Percentiles rank a stretch among this genome's conserved stretches.
phyloP scores from a whole-genome alignment of 2,888 invertebrate genomes.

The Drosophila rellima region DNA sequence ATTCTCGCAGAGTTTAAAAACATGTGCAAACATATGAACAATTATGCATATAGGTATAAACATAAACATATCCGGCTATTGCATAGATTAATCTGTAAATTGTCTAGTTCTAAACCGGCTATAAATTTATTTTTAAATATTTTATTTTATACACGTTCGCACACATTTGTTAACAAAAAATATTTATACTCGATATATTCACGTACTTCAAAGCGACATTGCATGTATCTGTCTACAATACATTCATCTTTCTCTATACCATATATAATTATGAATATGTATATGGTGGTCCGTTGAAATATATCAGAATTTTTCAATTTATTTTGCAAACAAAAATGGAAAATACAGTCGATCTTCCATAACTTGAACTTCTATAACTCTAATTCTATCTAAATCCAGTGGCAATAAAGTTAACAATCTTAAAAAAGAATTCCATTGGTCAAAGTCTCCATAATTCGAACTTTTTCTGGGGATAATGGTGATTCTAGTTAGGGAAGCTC shows the following conservation, averaged over 20 bases:
- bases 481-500: no score
- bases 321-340: neutral
- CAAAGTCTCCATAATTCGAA: no score
- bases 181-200: neutral
- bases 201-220: constrained; percentile 13
- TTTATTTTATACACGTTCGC: constrained; percentile 6
- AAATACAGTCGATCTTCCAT: no score
- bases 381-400: no score
- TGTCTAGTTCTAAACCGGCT: constrained; percentile 40
- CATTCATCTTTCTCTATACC: neutral
- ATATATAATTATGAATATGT: constrained; percentile 4
- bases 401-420: no score
- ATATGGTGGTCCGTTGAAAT: neutral
- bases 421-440: no score
- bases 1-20: neutral
- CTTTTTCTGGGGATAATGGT: no score
- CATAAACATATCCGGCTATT: constrained; percentile 10
- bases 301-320: neutral
- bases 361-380: no score
- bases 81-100: constrained; percentile 8
- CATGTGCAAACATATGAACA: neutral
- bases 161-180: neutral
- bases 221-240: neutral
- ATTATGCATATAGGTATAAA: neutral
- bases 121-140: constrained; percentile 3